phyloP scores from a whole-genome alignment of 2,113 vertebrate species.

The Nyctibius bracteatus region DNA sequence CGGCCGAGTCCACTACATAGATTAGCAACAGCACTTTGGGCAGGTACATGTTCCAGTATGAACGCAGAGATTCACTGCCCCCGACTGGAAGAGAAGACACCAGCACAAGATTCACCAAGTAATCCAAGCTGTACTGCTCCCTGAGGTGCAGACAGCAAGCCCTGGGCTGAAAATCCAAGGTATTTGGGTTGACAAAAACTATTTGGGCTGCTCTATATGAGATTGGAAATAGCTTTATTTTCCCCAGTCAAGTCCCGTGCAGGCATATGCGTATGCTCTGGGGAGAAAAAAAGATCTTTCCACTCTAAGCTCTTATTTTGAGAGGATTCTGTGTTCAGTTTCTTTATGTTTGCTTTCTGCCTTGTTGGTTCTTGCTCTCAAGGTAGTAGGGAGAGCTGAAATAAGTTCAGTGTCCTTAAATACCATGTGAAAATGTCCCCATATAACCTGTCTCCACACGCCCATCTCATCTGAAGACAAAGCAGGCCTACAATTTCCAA shows the following conservation, averaged over 20 bases:
- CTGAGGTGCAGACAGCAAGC: background rate
- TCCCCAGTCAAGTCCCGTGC: background rate
- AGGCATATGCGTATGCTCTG: background rate
- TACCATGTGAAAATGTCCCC: background rate
- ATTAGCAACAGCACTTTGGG: slow-evolving; percentile 81
- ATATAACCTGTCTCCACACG: background rate
- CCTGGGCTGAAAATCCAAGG: background rate
- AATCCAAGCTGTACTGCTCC: background rate
- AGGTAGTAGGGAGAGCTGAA: background rate
- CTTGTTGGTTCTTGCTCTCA: background rate
- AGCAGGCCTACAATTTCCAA: background rate
- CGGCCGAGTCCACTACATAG: slow-evolving; percentile 89
- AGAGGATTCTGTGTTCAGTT: background rate
- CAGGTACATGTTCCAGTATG: slow-evolving; percentile 85
- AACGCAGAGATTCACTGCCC: slow-evolving; percentile 82
- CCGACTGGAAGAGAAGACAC: slow-evolving; percentile 79
- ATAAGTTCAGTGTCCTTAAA: background rate
- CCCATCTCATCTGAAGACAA: background rate
- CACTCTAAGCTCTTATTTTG: background rate
- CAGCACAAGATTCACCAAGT: background rate
- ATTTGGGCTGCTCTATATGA: background rate
- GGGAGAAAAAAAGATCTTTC: background rate
- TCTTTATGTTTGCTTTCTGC: background rate
- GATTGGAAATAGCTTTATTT: background rate
- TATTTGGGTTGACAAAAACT: background rate